Conservation (phyloP, 2,888 invertebrate genomes). For the Rhagium mordax region DNA sequence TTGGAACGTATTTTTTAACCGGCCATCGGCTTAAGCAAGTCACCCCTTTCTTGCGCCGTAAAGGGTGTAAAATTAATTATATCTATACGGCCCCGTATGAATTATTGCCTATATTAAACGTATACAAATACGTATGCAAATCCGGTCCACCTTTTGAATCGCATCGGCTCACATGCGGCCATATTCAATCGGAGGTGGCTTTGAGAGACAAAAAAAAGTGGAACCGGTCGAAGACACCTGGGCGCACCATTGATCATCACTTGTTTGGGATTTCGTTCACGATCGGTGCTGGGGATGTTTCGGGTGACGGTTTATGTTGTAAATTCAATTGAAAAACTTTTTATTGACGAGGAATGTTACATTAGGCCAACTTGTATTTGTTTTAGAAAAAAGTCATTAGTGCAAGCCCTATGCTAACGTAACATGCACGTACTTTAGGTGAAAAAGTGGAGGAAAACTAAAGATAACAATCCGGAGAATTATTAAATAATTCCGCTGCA, state of each 20-base stretch:
- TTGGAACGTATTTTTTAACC: too few relatives aligned
- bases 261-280: conserved; percentile 15
- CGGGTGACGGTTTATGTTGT: too few relatives aligned
- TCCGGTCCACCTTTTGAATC: conserved; percentile 29
- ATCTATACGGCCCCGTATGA: conserved; percentile 38
- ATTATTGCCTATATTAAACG: conserved; percentile 42
- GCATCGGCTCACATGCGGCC: conserved; percentile 39
- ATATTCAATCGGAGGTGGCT: conserved; percentile 46
- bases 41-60: conserved; percentile 29
- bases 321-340: too few relatives aligned
- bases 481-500: conserved; percentile 55
- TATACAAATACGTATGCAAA: conserved; percentile 48
- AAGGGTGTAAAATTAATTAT: conserved; percentile 43
- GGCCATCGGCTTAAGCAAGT: too few relatives aligned
- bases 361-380: too few relatives aligned
- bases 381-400: too few relatives aligned
- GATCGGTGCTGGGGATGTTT: neutral
- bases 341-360: too few relatives aligned
- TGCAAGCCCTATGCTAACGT: neutral
- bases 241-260: conserved; percentile 28
- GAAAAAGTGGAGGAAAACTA: conserved; percentile 36
- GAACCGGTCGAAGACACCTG: conserved; percentile 43
- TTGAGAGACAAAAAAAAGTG: conserved; percentile 39
- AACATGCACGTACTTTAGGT: conserved; percentile 26
- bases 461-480: conserved; percentile 54